Conservation (phyloP, 2,797 vertebrate genomes). For the Epinephelus malabaricus region DNA sequence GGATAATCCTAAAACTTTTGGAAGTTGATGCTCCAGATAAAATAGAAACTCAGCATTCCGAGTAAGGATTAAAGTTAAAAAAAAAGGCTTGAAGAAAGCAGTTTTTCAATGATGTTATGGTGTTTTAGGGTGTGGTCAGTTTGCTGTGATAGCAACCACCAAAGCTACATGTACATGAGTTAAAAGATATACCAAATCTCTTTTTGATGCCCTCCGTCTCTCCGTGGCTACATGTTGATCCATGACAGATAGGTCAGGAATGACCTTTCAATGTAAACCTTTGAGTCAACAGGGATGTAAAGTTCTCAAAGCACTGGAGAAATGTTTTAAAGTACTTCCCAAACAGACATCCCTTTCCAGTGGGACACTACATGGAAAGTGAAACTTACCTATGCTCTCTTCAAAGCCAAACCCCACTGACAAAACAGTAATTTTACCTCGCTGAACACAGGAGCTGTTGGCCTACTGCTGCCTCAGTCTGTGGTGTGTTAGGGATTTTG, state of each 20-base stretch:
- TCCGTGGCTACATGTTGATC: background rate
- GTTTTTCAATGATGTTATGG: conserved; percentile 15
- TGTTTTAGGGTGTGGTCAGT: background rate
- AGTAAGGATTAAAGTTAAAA: too few relatives aligned
- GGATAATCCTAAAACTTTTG: too few relatives aligned
- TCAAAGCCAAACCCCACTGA: too few relatives aligned
- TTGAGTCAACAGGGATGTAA: background rate
- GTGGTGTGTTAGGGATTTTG: too few relatives aligned
- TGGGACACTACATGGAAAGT: too few relatives aligned
- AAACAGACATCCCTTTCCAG: too few relatives aligned
- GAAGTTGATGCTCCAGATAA: too few relatives aligned
- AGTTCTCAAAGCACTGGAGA: background rate
- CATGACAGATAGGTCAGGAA: background rate
- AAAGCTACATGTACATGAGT: background rate
- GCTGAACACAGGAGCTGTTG: too few relatives aligned
- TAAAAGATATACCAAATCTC: background rate
- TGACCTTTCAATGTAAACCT: background rate
- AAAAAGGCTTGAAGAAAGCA: background rate
- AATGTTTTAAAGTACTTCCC: background rate
- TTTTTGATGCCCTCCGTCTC: background rate
- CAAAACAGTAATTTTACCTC: too few relatives aligned
- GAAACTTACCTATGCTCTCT: too few relatives aligned
- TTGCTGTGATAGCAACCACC: conserved; percentile 8
- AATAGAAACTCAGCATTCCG: too few relatives aligned
- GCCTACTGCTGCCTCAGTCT: too few relatives aligned